Evolutionary conservation across 2,888 invertebrate species (phyloP), one percentile per base, ranked within the genome.

Genomic region (Prostheceraeus crozeri): DNA sequence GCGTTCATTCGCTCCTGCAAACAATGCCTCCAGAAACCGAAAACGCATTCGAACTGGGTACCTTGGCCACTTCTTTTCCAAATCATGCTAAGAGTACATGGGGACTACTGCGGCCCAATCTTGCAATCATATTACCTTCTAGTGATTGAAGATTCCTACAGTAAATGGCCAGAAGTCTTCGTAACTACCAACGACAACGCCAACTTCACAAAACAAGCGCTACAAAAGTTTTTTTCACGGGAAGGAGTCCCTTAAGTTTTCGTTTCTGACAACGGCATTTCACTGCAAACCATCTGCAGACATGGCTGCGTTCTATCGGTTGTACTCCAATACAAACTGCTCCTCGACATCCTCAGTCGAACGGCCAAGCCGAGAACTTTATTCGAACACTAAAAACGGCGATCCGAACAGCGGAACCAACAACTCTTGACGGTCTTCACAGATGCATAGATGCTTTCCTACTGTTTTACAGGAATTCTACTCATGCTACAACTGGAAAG

Each of bases 141-240:
- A 40, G 40, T 40, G 40, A 19, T 40, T 16, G n/a, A 16, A 40
- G 40, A 40, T 40, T 40, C 40, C 6, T 40, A 40, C 19, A 16
- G 14, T 19, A 40, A 40, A 40, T 40, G 40, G 40, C 40, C 40
- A 40, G 40, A 40, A 40, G 40, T 40, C n/a, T 40, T 40, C n/a
- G n/a, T 40, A 19, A 40, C 40, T 16, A 40, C 40, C 40, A 16
- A 14, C 19, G 40, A 14, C 19, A 16, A 14, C n/a, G 40, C 40
- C 40, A 40, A 19, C n/a, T 40, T 40, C 19, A 16, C 40, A 40
- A 40, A 40, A 14, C n/a, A 40, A 40, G 40, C 40, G 6, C n/a
- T 40, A 19, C n/a, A 19, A 40, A 40, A 40, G 19, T 16, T 57
- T 6, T 57, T 57, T 21, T 54, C 21, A 46, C 19, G 19, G 11